Conservation (phyloP, 23 tunicate species). For the Diplosoma virens region DNA sequence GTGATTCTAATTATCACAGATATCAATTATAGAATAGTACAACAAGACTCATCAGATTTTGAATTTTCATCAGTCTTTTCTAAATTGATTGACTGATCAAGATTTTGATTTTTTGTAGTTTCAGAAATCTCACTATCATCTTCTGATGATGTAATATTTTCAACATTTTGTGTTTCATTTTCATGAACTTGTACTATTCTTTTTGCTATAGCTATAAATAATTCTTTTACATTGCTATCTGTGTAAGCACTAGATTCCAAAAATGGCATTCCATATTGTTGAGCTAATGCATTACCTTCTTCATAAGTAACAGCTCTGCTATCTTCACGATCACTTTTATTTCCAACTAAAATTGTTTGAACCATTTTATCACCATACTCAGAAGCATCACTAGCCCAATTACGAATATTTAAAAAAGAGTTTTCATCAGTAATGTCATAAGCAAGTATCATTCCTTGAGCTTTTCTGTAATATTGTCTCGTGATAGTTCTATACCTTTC, state of each 20-base stretch:
- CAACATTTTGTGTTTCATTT: slow-evolving; percentile 11
- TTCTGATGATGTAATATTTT: not conserved
- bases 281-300: slow-evolving; percentile 44
- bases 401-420: slow-evolving; percentile 55
- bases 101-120: slow-evolving; percentile 5
- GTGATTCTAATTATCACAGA: too few relatives aligned
- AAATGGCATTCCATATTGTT: slow-evolving; percentile 58
- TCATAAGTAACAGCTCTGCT: slow-evolving; percentile 26
- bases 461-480: slow-evolving; percentile 78
- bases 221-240: slow-evolving; percentile 42
- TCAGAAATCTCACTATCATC: too few relatives aligned
- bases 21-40: not conserved
- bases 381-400: slow-evolving; percentile 54
- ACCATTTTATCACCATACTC: slow-evolving; percentile 73
- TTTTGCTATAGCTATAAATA: slow-evolving; percentile 38
- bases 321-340: slow-evolving; percentile 53
- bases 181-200: slow-evolving; percentile 23
- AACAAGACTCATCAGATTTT: not conserved
- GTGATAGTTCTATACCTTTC: slow-evolving; percentile 78
- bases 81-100: not conserved
- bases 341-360: slow-evolving; percentile 40
- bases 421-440: slow-evolving; percentile 68
- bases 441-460: slow-evolving; percentile 59
- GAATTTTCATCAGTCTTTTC: not conserved
- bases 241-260: slow-evolving; percentile 74